phyloP scores from a whole-genome alignment of 1,140 invertebrate species.

The Pissodes strobi region DNA sequence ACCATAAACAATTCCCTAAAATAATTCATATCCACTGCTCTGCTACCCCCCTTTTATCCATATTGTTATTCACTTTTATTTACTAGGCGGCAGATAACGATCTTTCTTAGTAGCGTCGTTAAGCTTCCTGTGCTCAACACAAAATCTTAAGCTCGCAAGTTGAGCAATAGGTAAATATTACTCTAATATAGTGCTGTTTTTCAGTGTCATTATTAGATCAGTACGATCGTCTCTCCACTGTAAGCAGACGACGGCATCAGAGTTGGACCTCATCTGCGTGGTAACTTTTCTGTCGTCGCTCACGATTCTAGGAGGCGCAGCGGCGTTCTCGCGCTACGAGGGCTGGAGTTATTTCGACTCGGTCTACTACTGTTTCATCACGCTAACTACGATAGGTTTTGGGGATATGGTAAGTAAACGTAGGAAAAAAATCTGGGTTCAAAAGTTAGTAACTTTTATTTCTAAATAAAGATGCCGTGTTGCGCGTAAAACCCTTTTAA shows the following conservation, averaged over 20 bases:
- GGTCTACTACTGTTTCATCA: constrained; percentile 99
- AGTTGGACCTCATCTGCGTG: constrained; percentile 93
- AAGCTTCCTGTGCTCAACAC: neutral
- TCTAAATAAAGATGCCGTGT: too few relatives aligned
- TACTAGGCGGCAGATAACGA: too few relatives aligned
- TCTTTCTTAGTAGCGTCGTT: neutral
- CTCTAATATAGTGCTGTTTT: constrained; percentile 2
- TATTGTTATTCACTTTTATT: too few relatives aligned
- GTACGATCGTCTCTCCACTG: constrained; percentile 84
- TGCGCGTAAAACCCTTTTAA: too few relatives aligned
- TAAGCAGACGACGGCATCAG: constrained; percentile 80
- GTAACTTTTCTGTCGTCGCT: constrained; percentile 89
- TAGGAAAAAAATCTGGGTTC: neutral
- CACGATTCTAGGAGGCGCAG: constrained; percentile 92
- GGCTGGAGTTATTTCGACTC: constrained; percentile 98
- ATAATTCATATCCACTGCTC: too few relatives aligned
- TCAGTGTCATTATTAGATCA: constrained; percentile 83
- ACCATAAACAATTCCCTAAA: too few relatives aligned
- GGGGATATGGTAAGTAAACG: constrained; percentile 68
- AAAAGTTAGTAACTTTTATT: neutral
- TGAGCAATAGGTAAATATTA: neutral
- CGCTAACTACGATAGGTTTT: constrained; percentile 93
- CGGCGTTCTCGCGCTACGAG: constrained; percentile 93
- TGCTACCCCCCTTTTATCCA: too few relatives aligned
- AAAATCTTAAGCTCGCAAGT: neutral